Percentiles rank a stretch among this genome's conserved stretches.
Conservation (phyloP, 2,888 invertebrate genomes). For the Lasius platythorax region DNA sequence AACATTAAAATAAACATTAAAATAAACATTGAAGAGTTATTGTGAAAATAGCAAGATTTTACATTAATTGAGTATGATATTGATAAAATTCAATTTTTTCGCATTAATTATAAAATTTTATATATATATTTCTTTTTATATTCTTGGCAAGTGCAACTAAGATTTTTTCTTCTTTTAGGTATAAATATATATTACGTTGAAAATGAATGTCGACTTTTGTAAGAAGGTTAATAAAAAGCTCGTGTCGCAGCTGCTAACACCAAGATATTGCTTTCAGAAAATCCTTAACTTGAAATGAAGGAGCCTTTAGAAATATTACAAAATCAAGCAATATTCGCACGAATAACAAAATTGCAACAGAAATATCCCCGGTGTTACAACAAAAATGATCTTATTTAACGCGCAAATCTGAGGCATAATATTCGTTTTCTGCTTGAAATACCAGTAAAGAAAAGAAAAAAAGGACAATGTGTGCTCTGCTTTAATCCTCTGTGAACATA, state of each 20-base stretch:
- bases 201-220: conserved; percentile 32
- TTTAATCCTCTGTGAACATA: neutral
- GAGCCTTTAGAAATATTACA: neutral
- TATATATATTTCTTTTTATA: neutral
- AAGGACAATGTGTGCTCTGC: neutral
- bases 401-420: neutral
- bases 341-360: conserved; percentile 10
- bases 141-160: neutral
- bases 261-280: conserved; percentile 18
- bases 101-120: neutral
- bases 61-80: neutral
- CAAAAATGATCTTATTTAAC: neutral
- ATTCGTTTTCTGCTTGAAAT: neutral
- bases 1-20: neutral
- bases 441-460: neutral
- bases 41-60: neutral
- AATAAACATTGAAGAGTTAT: neutral
- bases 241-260: neutral
- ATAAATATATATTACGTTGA: conserved; percentile 9
- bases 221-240: conserved; percentile 5
- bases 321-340: conserved; percentile 18
- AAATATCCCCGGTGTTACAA: neutral
- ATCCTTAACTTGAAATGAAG: conserved; percentile 20
- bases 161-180: neutral
- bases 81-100: conserved; percentile 10